phyloP scores from a whole-genome alignment of 2,113 vertebrate genomes.

The Dascyllus trimaculatus region DNA sequence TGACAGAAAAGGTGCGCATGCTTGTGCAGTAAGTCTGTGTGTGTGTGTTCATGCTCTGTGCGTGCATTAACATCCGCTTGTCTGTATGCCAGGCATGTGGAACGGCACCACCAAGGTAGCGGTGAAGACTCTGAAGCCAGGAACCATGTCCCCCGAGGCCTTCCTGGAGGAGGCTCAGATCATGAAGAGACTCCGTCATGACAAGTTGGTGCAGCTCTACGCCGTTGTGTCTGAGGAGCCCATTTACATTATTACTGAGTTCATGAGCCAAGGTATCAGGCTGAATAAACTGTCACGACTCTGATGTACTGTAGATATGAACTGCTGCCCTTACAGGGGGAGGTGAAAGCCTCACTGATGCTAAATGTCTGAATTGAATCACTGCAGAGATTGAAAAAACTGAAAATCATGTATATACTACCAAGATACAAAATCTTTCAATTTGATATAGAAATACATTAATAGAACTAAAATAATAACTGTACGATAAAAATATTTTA shows the following conservation, averaged over 20 bases:
- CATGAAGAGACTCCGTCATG: constrained; percentile 97
- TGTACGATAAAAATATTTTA: neutral
- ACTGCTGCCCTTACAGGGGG: constrained; percentile 6
- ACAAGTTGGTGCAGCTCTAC: constrained; percentile 98
- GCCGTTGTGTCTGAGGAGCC: constrained; percentile 98
- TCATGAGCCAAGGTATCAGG: constrained; percentile 92
- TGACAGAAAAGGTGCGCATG: constrained; percentile 1
- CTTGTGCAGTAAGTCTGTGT: neutral
- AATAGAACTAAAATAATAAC: neutral
- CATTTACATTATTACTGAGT: constrained; percentile 98
- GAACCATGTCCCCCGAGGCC: constrained; percentile 97
- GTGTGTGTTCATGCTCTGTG: constrained; percentile 12
- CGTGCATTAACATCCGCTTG: constrained; percentile 35
- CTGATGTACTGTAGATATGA: constrained; percentile 34
- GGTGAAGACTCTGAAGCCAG: constrained; percentile 96
- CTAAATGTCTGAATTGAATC: neutral
- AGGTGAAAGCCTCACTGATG: constrained; percentile 11
- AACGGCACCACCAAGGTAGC: constrained; percentile 97
- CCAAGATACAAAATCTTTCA: neutral
- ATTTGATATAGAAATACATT: neutral
- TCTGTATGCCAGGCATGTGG: constrained; percentile 90
- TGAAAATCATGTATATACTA: neutral
- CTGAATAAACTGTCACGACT: constrained; percentile 34
- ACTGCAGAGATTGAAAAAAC: neutral
- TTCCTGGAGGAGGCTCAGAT: constrained; percentile 99